Evolutionary conservation across 2,888 invertebrate species (phyloP).

Genomic region (Drosophila histrio): DNA sequence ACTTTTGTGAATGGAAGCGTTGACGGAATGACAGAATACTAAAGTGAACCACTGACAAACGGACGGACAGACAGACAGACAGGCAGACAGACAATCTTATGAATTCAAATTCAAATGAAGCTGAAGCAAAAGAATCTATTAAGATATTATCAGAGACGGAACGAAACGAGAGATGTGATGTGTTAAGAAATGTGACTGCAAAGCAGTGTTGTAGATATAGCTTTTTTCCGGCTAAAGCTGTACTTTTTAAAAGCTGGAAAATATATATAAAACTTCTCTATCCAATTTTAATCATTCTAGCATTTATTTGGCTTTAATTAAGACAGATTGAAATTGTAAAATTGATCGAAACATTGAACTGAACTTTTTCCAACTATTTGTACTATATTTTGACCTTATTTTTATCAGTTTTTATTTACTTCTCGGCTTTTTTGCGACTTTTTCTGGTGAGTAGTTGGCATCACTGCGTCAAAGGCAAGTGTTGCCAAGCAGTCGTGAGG

Average conservation of each 20-base stretch:
- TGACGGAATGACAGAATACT: slow-evolving; percentile 47
- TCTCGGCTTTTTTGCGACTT: no score
- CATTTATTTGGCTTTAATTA: no score
- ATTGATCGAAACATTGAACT: no score
- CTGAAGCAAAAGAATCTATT: slow-evolving; percentile 74
- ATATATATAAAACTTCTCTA: no score
- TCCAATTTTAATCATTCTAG: no score
- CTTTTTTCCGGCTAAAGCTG: neutral
- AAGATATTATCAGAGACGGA: slow-evolving; percentile 69
- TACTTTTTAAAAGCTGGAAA: neutral
- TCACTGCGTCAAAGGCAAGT: slow-evolving; percentile 22
- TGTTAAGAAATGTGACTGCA: slow-evolving; percentile 41
- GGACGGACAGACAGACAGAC: slow-evolving; percentile 8
- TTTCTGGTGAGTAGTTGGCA: neutral
- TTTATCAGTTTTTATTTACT: no score
- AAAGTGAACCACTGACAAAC: slow-evolving; percentile 31
- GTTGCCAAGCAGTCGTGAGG: neutral
- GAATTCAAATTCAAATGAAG: slow-evolving; percentile 64
- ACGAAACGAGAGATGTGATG: neutral
- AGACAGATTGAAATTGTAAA: no score
- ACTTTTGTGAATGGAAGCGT: slow-evolving; percentile 39
- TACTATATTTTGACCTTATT: no score
- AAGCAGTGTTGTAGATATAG: neutral
- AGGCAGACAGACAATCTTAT: slow-evolving; percentile 31
- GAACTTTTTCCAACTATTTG: no score